Base-by-base conservation (phyloP, 2,797 vertebrate genomes). In the Catharus ustulatus region DNA sequence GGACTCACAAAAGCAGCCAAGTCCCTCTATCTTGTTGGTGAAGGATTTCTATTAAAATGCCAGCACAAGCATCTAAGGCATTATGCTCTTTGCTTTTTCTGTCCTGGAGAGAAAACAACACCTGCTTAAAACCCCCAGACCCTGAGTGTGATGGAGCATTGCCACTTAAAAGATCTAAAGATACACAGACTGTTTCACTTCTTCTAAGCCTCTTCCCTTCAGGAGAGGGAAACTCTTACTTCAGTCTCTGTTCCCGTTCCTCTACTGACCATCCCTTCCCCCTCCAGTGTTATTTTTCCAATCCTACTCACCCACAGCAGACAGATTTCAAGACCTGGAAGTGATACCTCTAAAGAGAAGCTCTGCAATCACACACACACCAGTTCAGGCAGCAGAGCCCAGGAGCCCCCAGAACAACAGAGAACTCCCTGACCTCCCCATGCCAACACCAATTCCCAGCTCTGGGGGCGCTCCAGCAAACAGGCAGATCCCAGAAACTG, bases 171-270 rank as follows among this genome's bases (percentile, higher is more conserved):
- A 87, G 57, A 84, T 68, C 57, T 54, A 51, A 71, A 69, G 26
- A 45, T 11, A 38, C 0, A 0, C 26, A n/a, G 32, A 52, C 4
- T 72, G 63, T 93, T 95, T 95, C 91, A 94, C 87, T 96, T 96
- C 79, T 94, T 57, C 83, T 58, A 73, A 90, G 55, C 10, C 68
- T 89, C 78, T 87, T 92, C 91, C 77, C 68, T 58, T 81, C 54
- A 71, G 26, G 24, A 75, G 49, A 89, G 18, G 38, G 76, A 86
- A 96, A 81, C 62, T 69, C 55, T 55, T 58, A 55, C 52, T 86
- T 78, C 23, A n/a, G 18, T 42, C 66, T 72, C 43, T 59, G 45
- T 87, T 90, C 88, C 61, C 27, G 36, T 74, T 87, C 51, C 36
- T 71, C n/a, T 29, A 16, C 30, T 59, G 52, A 83, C n/a, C 54